Evolutionary conservation across 1,140 invertebrate genomes (phyloP).

Genomic region (Latrodectus geometricus): DNA sequence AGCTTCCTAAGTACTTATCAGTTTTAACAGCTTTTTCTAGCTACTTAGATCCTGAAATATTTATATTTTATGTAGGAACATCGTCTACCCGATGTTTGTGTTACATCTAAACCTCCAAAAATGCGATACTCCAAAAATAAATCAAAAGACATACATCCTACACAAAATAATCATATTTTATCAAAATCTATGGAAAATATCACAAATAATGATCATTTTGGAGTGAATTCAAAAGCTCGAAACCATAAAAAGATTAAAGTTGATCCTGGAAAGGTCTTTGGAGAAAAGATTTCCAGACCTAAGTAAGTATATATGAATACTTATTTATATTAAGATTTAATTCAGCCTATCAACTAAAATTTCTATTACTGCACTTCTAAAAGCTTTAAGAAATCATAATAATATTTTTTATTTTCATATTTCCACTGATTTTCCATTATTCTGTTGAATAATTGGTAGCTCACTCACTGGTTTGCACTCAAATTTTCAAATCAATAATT

Average conservation of each 20-base stretch:
- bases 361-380: too few species aligned
- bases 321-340: neutral
- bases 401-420: too few species aligned
- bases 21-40: too few species aligned
- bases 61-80: slow-evolving; percentile 36
- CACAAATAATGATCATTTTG: slow-evolving; percentile 68
- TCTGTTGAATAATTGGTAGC: too few species aligned
- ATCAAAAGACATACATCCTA: slow-evolving; percentile 15
- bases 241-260: slow-evolving; percentile 70
- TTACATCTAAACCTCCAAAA: slow-evolving; percentile 44
- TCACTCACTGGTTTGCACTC: too few species aligned
- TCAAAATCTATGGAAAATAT: slow-evolving; percentile 60
- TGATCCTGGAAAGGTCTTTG: slow-evolving; percentile 67
- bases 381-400: too few species aligned
- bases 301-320: slow-evolving; percentile 64
- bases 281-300: slow-evolving; percentile 68
- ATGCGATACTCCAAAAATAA: slow-evolving; percentile 44
- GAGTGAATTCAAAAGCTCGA: slow-evolving; percentile 70
- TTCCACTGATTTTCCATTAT: too few species aligned
- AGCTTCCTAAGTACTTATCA: too few species aligned
- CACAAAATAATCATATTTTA: slow-evolving; percentile 8
- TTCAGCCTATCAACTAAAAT: too few species aligned
- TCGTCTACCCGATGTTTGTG: slow-evolving; percentile 60
- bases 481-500: too few species aligned
- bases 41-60: neutral